Evolutionary conservation across 1,140 invertebrate species (phyloP), one percentile per base, ranked within the genome.

Genomic region (Lordiphosa clarofinis): DNA sequence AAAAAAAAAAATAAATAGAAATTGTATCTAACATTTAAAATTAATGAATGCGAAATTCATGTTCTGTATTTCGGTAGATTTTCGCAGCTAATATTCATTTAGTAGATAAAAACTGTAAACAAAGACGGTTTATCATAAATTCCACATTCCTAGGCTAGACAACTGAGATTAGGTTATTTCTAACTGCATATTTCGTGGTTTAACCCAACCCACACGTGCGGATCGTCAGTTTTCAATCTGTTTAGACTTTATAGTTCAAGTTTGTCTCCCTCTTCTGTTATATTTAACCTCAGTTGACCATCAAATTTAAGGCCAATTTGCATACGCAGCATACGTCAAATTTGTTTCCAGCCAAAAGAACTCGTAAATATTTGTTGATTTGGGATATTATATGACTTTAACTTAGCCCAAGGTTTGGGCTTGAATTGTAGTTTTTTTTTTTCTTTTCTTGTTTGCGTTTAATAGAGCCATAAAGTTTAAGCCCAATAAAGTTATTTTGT

Each of bases 181-280:
- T 31, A 31, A 39, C 21, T 38, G 60, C 37, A 31, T 1, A 31
- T 31, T 31, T 31, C 6, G 28, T 7, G 28, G 28, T 31, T 31
- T 31, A 31, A 8, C 6, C 28, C 28, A 31, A 31, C 28, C 28
- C 28, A 31, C 28, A 8, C 28, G 21, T 24, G 21, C 21, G 21
- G 21, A 24, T 24, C 59, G 48, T 39, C 19, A 38, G 35, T 8
- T 1, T 38, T 61, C 60, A 54, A 63, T 44, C 55, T 57, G 68
- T 56, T 68, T 76, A 60, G 79, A 65, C 52, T 78, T 79, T 78
- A 79, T 78, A 79, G 73, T 79, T 69, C 73, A 57, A 79, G 73
- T 78, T 79, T 73, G 49, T 5, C 19, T 3, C 19, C 19, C 2
- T 19, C 19, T 19, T 19, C 19, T 19, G 19, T 19, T 12, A 52